Evolutionary conservation across 2,888 invertebrate species (phyloP).

Genomic region (Eupithecia tripunctaria): DNA sequence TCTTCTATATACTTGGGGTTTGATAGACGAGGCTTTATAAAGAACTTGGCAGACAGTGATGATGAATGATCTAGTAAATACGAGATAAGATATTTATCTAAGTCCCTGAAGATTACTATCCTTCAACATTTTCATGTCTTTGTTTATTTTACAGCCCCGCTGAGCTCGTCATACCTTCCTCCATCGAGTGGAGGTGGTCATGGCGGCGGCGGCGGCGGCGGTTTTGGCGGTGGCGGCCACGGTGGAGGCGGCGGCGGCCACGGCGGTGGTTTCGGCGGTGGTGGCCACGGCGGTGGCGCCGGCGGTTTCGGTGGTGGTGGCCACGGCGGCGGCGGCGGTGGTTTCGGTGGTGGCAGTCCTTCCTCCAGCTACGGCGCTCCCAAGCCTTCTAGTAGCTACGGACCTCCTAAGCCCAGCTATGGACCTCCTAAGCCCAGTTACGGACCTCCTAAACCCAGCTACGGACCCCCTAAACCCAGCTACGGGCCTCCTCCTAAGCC

Average conservation of each 20-base stretch:
- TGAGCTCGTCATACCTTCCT: slow-evolving; percentile 85
- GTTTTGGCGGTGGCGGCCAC: slow-evolving; percentile 60
- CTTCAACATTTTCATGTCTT: neutral
- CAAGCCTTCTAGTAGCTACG: slow-evolving; percentile 48
- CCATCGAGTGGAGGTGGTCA: slow-evolving; percentile 68
- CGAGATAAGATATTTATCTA: neutral
- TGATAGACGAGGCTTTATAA: neutral
- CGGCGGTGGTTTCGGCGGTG: no score
- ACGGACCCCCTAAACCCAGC: slow-evolving; percentile 68
- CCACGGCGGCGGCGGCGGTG: slow-evolving; percentile 53
- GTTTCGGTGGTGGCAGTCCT: no score
- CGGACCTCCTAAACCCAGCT: slow-evolving; percentile 68
- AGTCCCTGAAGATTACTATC: neutral
- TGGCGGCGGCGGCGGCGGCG: slow-evolving; percentile 55
- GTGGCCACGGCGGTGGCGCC: slow-evolving; percentile 19
- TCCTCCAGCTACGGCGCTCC: slow-evolving; percentile 57
- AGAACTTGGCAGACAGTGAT: neutral
- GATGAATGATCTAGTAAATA: neutral
- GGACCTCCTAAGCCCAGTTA: no score
- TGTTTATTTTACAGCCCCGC: slow-evolving; percentile 69
- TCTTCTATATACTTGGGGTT: neutral
- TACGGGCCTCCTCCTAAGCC: slow-evolving; percentile 79
- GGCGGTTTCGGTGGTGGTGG: neutral
- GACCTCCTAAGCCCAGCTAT: slow-evolving; percentile 35
- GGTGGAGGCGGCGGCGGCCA: slow-evolving; percentile 14